Evolutionary conservation across 1,140 invertebrate species (phyloP).

Genomic region (Episyrphus balteatus): DNA sequence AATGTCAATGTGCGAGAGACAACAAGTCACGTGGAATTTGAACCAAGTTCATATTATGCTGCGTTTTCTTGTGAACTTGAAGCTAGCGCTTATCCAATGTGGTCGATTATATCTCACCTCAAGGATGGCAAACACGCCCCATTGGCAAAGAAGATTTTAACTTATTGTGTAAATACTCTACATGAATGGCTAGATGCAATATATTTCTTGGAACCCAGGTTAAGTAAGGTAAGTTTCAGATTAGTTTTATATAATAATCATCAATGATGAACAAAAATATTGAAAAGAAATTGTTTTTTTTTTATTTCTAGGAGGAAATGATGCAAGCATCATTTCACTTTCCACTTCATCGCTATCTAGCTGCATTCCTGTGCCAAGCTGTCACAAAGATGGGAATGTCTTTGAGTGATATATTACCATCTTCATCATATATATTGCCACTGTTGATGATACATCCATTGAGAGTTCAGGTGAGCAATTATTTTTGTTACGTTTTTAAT

Average conservation of each 20-base stretch:
- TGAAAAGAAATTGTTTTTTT: neutral
- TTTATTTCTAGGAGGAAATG: constrained; percentile 52
- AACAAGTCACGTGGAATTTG: constrained; percentile 88
- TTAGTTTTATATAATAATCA: neutral
- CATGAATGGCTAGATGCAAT: constrained; percentile 80
- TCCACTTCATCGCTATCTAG: constrained; percentile 87
- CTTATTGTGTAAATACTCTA: constrained; percentile 61
- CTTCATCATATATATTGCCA: constrained; percentile 59
- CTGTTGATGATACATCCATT: constrained; percentile 81
- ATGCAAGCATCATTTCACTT: constrained; percentile 90
- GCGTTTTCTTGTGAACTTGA: constrained; percentile 94
- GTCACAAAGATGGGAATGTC: constrained; percentile 68
- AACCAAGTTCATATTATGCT: constrained; percentile 92
- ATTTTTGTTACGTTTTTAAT: too few species aligned
- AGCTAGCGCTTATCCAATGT: constrained; percentile 93
- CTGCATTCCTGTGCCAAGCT: constrained; percentile 83
- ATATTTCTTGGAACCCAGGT: constrained; percentile 55
- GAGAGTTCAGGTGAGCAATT: constrained; percentile 66
- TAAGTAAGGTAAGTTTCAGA: constrained; percentile 40
- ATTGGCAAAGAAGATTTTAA: constrained; percentile 62
- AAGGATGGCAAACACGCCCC: constrained; percentile 57
- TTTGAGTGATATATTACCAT: constrained; percentile 67
- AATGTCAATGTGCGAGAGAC: constrained; percentile 88
- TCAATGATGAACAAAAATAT: neutral
- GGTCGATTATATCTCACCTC: constrained; percentile 84